phyloP scores from a whole-genome alignment of 92 coral and sea anemone genomes.

The Zoanthus gigantus region DNA sequence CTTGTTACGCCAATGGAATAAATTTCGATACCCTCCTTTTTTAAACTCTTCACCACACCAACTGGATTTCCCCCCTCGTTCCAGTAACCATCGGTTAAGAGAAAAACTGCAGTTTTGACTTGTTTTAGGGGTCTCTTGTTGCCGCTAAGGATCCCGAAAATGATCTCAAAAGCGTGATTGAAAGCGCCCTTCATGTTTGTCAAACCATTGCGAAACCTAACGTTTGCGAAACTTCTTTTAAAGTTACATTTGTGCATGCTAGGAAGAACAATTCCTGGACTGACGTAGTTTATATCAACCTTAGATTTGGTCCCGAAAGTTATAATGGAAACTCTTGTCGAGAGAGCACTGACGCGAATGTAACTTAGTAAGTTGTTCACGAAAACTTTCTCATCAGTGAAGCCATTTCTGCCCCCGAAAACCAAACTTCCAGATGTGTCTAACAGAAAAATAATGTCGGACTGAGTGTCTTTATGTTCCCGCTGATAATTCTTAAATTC shows the following conservation, averaged over 20 bases:
- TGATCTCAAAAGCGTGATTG: constrained; percentile 72
- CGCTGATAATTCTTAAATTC: constrained; percentile 80
- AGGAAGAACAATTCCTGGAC: constrained; percentile 45
- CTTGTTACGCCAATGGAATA: constrained; percentile 88
- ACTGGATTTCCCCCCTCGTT: constrained; percentile 84
- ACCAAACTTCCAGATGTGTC: constrained; percentile 93
- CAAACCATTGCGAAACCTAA: constrained; percentile 77
- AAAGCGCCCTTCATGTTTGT: constrained; percentile 95
- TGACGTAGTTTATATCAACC: constrained; percentile 90
- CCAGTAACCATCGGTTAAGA: constrained; percentile 94
- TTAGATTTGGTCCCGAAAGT: constrained; percentile 83
- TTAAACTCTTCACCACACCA: constrained; percentile 64
- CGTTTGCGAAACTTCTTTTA: constrained; percentile 67
- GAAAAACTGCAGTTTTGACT: constrained; percentile 86
- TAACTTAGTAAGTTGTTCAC: constrained; percentile 79
- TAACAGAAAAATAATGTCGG: constrained; percentile 90
- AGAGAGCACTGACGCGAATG: constrained; percentile 77
- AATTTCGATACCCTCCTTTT: constrained; percentile 72
- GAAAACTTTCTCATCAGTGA: constrained; percentile 91
- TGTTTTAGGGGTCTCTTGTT: constrained; percentile 76
- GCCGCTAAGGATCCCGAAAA: constrained; percentile 76
- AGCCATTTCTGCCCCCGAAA: constrained; percentile 76
- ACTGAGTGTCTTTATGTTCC: constrained; percentile 74
- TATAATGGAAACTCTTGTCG: constrained; percentile 89
- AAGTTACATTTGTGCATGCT: constrained; percentile 94